Conservation (phyloP, 2,888 invertebrate genomes). For the Drosophila kambysellisi region DNA sequence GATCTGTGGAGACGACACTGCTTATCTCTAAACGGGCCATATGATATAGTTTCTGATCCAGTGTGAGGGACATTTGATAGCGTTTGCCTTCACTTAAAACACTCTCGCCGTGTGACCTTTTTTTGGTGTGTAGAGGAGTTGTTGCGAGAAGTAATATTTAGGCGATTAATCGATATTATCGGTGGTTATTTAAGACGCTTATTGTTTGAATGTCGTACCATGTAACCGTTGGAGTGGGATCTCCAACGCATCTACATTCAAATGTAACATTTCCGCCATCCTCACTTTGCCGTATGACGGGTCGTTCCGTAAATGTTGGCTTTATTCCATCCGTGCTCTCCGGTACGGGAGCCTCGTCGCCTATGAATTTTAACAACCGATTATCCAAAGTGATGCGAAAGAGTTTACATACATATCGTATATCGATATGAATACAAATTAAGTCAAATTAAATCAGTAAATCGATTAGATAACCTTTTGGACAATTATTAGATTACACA, state of each 20-base stretch:
- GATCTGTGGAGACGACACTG: constrained; percentile 94
- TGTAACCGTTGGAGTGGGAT: constrained; percentile 96
- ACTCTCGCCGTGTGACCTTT: constrained; percentile 93
- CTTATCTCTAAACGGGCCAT: constrained; percentile 95
- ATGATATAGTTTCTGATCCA: constrained; percentile 96
- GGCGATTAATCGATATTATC: constrained; percentile 1
- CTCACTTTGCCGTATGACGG: constrained; percentile 97
- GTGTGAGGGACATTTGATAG: constrained; percentile 93
- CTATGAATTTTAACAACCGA: constrained; percentile 86
- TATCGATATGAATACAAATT: background rate
- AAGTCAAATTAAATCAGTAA: background rate
- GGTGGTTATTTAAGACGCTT: background rate
- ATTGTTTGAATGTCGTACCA: constrained; percentile 89
- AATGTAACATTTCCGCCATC: constrained; percentile 98
- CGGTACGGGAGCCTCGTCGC: constrained; percentile 97
- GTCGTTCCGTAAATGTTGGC: constrained; percentile 99
- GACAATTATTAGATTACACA: background rate
- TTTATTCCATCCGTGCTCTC: constrained; percentile 93
- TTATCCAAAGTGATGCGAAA: constrained; percentile 73
- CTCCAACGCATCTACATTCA: constrained; percentile 98
- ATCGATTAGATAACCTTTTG: background rate
- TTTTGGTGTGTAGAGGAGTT: constrained; percentile 35
- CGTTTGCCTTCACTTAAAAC: constrained; percentile 92
- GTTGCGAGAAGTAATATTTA: constrained; percentile 6
- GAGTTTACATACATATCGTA: background rate